Evolutionary conservation across 2,797 vertebrate genomes (phyloP), one percentile per base, ranked within the genome.

Genomic region (Bradypodion ventrale): DNA sequence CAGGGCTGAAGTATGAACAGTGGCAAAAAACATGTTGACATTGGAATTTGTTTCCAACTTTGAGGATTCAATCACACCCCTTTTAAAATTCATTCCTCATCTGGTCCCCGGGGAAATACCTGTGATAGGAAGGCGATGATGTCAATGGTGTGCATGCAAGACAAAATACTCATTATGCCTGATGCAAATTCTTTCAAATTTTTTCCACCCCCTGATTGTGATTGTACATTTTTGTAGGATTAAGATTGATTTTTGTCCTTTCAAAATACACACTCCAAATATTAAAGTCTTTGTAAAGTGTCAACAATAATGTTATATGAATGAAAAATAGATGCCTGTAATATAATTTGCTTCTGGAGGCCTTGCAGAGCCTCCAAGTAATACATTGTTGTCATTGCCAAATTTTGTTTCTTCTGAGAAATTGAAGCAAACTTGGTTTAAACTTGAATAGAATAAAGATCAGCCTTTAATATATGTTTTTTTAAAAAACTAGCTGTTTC

Each of bases 71-170:
- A 74, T 86, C 59, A 66, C n/a, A 40, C 6, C 23, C 65, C 83
- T 84, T n/a, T 81, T n/a, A 74, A 87, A 84, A 62, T 80, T 23
- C 3, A 5, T 15, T 87, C 83, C 65, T 16, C 40, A 0, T 62
- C 32, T 44, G n/a, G 65, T 49, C 66, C n/a, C 49, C 37, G 80
- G 85, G 80, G 81, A 84, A 90, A 83, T 52, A 85, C 13, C 63
- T 83, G 25, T 32, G 79, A 46, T 4, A 62, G 87, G 81, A 75
- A 87, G 68, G 40, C 76, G 83, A 35, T 77, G 62, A 84, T 63
- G 78, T 35, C 40, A 79, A 29, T 68, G 84, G 23, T 72, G 75
- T 76, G 72, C 16, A 88, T 0, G 0, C 73, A 10, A 9, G 75
- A 73, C 75, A 84, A n/a, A 87, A 52, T 70, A 1, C 23, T 84